Evolutionary conservation across 2,888 invertebrate species (phyloP).

Genomic region (Colostygia pectinataria): DNA sequence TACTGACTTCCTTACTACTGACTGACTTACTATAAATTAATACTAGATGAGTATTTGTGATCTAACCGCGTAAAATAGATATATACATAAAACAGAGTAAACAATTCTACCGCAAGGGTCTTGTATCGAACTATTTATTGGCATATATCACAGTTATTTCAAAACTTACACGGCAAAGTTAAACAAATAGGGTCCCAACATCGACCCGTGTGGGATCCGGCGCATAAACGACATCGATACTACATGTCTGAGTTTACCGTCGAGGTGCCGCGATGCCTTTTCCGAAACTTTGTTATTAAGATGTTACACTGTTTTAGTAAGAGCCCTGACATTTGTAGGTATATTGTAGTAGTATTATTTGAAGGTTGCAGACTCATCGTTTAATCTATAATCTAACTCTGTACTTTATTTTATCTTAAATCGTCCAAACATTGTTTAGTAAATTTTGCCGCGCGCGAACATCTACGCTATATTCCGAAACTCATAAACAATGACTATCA

Average conservation of each 20-base stretch:
- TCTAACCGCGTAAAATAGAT: not conserved
- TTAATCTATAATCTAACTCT: too few relatives aligned
- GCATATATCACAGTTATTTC: constrained; percentile 23
- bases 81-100: not conserved
- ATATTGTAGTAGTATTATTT: too few relatives aligned
- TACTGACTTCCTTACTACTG: too few relatives aligned
- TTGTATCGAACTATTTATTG: constrained; percentile 1
- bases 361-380: too few relatives aligned
- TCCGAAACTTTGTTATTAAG: constrained; percentile 28
- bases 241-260: constrained; percentile 14
- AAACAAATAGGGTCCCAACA: constrained; percentile 27
- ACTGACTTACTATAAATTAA: too few relatives aligned
- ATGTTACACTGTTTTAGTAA: not conserved
- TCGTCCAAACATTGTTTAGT: too few relatives aligned
- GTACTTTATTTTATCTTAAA: too few relatives aligned
- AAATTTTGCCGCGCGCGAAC: too few relatives aligned
- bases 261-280: constrained; percentile 3
- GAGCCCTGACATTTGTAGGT: not conserved
- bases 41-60: too few relatives aligned
- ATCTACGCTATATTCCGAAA: too few relatives aligned
- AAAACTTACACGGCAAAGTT: constrained; percentile 29
- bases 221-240: constrained; percentile 26
- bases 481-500: too few relatives aligned
- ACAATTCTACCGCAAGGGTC: not conserved
- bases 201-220: constrained; percentile 26